Conservation (phyloP, 2,888 invertebrate species). For the Sphecodes monilicornis region DNA sequence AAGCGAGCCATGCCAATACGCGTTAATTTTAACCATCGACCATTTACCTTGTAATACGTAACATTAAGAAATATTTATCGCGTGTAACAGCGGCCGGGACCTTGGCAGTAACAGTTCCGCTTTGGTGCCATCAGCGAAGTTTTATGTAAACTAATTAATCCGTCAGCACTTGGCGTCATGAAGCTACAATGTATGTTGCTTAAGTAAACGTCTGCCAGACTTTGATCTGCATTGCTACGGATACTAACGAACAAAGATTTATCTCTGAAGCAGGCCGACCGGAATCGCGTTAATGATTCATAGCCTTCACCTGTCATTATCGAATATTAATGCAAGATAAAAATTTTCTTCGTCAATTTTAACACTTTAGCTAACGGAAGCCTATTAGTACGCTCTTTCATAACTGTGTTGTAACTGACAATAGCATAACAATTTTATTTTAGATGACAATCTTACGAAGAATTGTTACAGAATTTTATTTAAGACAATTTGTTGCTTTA, state of each 20-base stretch:
- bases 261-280: constrained; percentile 13
- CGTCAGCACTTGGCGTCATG: constrained; percentile 37
- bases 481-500: too few relatives aligned
- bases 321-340: not conserved
- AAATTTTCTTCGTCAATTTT: not conserved
- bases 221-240: constrained; percentile 31
- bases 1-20: not conserved
- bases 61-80: constrained; percentile 45
- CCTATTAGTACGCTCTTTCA: not conserved
- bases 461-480: too few relatives aligned
- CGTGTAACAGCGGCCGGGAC: constrained; percentile 32
- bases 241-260: constrained; percentile 11
- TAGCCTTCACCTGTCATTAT: not conserved
- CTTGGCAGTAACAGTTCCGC: constrained; percentile 58
- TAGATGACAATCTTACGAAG: too few relatives aligned
- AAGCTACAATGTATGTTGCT: constrained; percentile 33
- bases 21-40: not conserved
- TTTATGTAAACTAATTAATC: constrained; percentile 67
- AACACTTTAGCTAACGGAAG: not conserved
- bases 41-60: constrained; percentile 10
- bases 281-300: not conserved
- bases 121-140: constrained; percentile 56
- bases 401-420: not conserved
- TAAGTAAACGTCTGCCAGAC: constrained; percentile 30
- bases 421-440: too few relatives aligned